Evolutionary conservation across 2,888 invertebrate species (phyloP).

Genomic region (Palloptera scutellata): DNA sequence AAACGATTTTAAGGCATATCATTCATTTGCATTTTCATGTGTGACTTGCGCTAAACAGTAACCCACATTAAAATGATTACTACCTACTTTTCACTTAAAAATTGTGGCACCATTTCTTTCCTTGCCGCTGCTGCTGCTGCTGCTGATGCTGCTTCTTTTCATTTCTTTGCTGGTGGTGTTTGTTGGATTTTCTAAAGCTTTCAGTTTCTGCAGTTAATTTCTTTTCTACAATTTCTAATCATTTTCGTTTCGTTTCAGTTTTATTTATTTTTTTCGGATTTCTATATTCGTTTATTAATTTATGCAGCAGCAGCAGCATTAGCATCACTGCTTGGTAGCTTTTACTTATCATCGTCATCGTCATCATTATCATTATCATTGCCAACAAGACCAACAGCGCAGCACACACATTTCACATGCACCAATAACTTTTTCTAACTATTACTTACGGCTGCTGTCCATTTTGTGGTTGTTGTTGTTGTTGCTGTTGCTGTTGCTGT

Average conservation of each 20-base stretch:
- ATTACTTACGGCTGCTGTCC: not conserved
- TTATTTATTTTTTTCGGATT: not conserved
- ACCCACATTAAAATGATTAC: no score
- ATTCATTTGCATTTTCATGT: no score
- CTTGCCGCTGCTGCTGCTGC: not conserved
- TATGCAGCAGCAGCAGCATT: no score
- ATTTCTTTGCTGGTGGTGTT: slow-evolving; percentile 7
- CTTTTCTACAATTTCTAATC: not conserved
- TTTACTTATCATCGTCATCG: no score
- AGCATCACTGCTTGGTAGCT: no score
- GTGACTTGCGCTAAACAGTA: no score
- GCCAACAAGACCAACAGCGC: no score
- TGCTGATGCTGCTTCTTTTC: slow-evolving; percentile 9
- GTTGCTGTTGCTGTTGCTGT: no score
- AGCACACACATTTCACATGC: slow-evolving; percentile 33
- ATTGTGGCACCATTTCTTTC: not conserved
- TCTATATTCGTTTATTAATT: slow-evolving; percentile 2
- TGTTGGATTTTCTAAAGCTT: no score
- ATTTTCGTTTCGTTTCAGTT: slow-evolving; percentile 19
- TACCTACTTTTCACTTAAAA: not conserved
- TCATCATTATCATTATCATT: no score
- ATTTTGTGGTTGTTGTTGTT: no score
- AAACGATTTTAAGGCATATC: no score
- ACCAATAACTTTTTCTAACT: slow-evolving; percentile 39
- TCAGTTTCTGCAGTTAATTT: slow-evolving; percentile 1